A percentile compares a stretch with the other conserved stretches of the same genome.
Conservation (phyloP, 2,888 invertebrate genomes). For the Tachina fera region DNA sequence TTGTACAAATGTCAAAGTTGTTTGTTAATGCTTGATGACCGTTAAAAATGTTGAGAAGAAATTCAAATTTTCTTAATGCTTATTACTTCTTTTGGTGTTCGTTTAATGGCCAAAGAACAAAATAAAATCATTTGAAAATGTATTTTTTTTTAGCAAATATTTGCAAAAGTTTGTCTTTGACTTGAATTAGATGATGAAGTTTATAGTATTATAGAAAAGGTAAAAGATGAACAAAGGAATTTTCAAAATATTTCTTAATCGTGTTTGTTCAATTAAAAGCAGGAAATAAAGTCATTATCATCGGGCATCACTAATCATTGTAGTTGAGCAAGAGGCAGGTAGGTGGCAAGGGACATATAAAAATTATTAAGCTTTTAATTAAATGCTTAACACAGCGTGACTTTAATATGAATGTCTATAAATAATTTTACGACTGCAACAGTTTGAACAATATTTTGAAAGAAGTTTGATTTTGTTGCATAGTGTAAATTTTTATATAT, state of each 20-base stretch:
- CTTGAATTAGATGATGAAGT: neutral
- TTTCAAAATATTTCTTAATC: neutral
- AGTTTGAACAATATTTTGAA: too few species aligned
- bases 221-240: neutral
- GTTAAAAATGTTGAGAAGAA: constrained; percentile 41
- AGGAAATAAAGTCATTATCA: neutral
- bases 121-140: constrained; percentile 1
- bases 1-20: constrained; percentile 59
- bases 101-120: neutral
- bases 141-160: neutral
- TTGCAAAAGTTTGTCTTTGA: constrained; percentile 1
- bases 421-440: too few species aligned
- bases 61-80: constrained; percentile 22
- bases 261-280: neutral
- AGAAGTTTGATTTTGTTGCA: too few species aligned
- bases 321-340: too few species aligned
- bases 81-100: neutral
- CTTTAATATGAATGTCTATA: too few species aligned
- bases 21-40: constrained; percentile 57
- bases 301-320: neutral
- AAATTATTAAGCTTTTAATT: too few species aligned
- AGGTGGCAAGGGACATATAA: too few species aligned
- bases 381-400: too few species aligned
- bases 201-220: too few species aligned
- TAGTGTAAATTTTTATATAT: too few species aligned